Conservation (phyloP, 2,113 vertebrate species). For the Leuciscus idus region DNA sequence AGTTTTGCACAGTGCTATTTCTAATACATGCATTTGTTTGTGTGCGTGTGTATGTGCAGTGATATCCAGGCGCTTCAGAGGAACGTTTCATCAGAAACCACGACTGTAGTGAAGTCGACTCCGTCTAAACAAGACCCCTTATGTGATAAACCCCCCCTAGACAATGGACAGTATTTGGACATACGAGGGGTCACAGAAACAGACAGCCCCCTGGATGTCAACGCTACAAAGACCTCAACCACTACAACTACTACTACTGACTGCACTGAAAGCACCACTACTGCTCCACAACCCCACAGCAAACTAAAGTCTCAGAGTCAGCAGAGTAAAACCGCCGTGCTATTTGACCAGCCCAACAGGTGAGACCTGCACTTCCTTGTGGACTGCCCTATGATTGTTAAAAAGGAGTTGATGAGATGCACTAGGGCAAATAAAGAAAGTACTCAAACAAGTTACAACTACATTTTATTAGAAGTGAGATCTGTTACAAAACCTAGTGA, state of each 20-base stretch:
- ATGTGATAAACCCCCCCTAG: conserved; percentile 75
- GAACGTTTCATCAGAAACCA: conserved; percentile 76
- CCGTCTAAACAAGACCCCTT: conserved; percentile 72
- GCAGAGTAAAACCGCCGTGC: conserved; percentile 75
- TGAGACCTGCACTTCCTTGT: conserved; percentile 65
- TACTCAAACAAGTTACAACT: neutral
- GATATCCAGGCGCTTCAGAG: conserved; percentile 90
- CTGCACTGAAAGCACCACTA: conserved; percentile 70
- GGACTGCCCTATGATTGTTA: neutral
- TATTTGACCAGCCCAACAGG: conserved; percentile 96
- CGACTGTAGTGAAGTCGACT: conserved; percentile 67
- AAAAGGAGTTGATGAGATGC: neutral
- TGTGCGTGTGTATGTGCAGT: conserved; percentile 69
- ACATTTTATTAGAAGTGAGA: neutral
- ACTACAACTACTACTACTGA: conserved; percentile 69
- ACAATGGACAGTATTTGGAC: conserved; percentile 85
- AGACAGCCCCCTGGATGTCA: conserved; percentile 67
- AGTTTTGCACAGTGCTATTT: neutral
- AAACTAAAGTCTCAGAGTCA: conserved; percentile 71
- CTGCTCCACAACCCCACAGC: conserved; percentile 73
- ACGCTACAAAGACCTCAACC: conserved; percentile 59
- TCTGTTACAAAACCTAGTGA: neutral
- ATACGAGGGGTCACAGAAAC: conserved; percentile 75
- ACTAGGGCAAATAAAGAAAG: neutral
- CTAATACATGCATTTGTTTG: neutral